Evolutionary conservation across 2,797 vertebrate species (phyloP).

Genomic region (Cuculus canorus): DNA sequence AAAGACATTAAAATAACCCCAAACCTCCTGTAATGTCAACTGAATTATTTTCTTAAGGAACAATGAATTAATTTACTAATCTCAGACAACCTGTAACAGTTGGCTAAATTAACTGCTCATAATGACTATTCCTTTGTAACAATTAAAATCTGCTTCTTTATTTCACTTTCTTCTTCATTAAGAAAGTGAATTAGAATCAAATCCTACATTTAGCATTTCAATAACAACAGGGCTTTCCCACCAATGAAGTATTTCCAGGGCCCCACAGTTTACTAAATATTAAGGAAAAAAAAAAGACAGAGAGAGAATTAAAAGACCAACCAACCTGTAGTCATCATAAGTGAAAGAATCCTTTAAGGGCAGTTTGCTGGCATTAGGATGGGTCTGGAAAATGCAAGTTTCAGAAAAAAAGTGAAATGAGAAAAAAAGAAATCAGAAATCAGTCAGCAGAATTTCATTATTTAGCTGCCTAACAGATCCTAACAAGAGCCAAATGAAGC

Average conservation of each 20-base stretch:
- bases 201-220: neutral
- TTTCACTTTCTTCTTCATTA: conserved; percentile 33
- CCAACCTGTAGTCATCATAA: conserved; percentile 98
- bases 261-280: neutral
- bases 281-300: neutral
- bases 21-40: neutral
- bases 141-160: neutral
- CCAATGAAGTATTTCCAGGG: neutral
- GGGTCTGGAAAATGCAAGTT: conserved; percentile 86
- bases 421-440: conserved; percentile 79
- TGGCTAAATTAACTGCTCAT: neutral
- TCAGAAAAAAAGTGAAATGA: conserved; percentile 71
- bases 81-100: neutral
- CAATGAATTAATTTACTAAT: neutral
- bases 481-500: conserved; percentile 93
- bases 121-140: neutral
- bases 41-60: conserved; percentile 8
- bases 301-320: conserved; percentile 47
- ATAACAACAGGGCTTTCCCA: neutral
- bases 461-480: conserved; percentile 88
- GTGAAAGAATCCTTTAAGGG: conserved; percentile 98
- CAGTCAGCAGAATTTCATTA: conserved; percentile 91
- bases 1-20: neutral
- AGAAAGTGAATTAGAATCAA: neutral
- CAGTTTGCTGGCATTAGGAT: conserved; percentile 95